Conservation (phyloP, 1,140 invertebrate species). For the Ladona fulva region DNA sequence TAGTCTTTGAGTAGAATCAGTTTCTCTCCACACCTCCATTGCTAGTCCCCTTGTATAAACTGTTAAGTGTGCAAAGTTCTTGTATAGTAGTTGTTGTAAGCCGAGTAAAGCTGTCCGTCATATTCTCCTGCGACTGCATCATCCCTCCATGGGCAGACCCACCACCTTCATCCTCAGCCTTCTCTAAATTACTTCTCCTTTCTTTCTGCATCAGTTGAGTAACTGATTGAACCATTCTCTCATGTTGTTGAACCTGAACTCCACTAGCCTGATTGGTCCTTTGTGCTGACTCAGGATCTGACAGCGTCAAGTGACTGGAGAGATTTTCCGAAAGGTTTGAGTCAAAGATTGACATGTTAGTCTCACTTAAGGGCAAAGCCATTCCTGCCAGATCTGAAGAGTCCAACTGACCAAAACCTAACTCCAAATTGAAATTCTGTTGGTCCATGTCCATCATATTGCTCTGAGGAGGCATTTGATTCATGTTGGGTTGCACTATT, state of each 20-base stretch:
- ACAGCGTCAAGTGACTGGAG: slow-evolving; percentile 27
- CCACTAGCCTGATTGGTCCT: slow-evolving; percentile 12
- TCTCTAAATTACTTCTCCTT: neutral
- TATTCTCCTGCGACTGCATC: slow-evolving; percentile 25
- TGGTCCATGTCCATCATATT: neutral
- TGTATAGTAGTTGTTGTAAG: slow-evolving; percentile 22
- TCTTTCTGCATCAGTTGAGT: neutral
- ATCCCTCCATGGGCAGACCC: neutral
- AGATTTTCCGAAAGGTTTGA: slow-evolving; percentile 28
- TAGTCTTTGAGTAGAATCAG: too few relatives aligned
- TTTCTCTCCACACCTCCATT: neutral
- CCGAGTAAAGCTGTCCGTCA: slow-evolving; percentile 43
- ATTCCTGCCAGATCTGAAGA: neutral
- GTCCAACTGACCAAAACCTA: neutral
- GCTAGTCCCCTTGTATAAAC: neutral
- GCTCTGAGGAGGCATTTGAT: too few relatives aligned
- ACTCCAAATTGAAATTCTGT: neutral
- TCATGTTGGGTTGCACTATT: too few relatives aligned
- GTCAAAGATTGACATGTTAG: slow-evolving; percentile 22
- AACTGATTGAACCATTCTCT: neutral
- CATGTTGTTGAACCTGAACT: neutral
- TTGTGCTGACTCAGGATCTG: slow-evolving; percentile 19
- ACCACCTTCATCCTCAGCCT: neutral
- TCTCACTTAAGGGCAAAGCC: neutral
- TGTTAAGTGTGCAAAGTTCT: slow-evolving; percentile 15